These are phyloP conservation scores for Heliconius melpomene DNA, from an alignment of 1,140 invertebrate genomes.

Conservation along the genomic window DNA sequence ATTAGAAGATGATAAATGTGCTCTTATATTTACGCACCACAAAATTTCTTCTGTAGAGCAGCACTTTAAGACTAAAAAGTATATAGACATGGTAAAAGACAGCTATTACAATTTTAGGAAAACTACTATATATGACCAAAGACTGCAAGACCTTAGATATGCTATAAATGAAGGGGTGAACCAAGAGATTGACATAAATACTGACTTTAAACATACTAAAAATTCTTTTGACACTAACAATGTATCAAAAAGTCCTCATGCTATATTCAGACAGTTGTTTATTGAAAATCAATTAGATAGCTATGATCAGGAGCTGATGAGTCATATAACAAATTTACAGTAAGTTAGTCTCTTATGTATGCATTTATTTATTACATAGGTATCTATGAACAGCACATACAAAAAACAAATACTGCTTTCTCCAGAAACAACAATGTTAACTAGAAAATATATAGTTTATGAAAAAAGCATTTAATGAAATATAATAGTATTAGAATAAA, in stretches of 20 bases:
- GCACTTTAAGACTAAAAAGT: slow-evolving; percentile 66
- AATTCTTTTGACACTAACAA: slow-evolving; percentile 21
- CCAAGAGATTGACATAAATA: slow-evolving; percentile 63
- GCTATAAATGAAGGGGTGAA: slow-evolving; percentile 78
- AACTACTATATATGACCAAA: slow-evolving; percentile 75
- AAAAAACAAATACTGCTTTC: too few species aligned
- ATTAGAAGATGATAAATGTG: slow-evolving; percentile 75
- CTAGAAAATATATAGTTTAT: too few species aligned
- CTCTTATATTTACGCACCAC: slow-evolving; percentile 71
- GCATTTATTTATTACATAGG: too few species aligned
- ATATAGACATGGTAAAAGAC: slow-evolving; percentile 72
- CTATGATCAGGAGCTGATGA: slow-evolving; percentile 71
- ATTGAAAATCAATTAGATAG: slow-evolving; percentile 63
- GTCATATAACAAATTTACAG: slow-evolving; percentile 66
- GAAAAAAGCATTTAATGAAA: too few species aligned
- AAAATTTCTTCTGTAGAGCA: slow-evolving; percentile 64
- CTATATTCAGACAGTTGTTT: slow-evolving; percentile 69
- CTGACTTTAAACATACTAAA: slow-evolving; percentile 29
- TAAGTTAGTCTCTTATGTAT: slow-evolving; percentile 50
- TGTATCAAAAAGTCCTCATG: slow-evolving; percentile 66
- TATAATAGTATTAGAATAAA: too few species aligned
- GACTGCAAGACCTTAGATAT: slow-evolving; percentile 74
- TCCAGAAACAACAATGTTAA: too few species aligned
- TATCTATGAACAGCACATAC: too few species aligned
- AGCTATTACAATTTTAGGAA: slow-evolving; percentile 80